Conservation (phyloP, 2,113 vertebrate species). For the Cryptotis parvus region DNA sequence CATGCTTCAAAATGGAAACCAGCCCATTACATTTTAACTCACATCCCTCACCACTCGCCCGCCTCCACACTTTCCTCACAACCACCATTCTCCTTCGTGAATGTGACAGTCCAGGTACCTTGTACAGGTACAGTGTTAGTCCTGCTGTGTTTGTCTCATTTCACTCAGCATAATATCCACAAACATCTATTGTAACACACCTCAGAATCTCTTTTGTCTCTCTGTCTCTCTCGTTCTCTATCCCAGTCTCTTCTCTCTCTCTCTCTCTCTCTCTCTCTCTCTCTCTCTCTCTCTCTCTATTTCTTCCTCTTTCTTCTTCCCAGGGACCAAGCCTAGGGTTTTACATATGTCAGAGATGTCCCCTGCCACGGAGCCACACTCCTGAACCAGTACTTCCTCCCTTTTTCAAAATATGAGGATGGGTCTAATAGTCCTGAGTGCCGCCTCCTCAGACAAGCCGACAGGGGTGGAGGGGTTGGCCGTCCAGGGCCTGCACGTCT, state of each 20-base stretch:
- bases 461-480: neutral
- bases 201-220: neutral
- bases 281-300: no score
- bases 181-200: neutral
- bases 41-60: no score
- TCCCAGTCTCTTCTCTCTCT: no score
- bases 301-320: no score
- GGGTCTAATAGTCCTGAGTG: neutral
- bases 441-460: neutral
- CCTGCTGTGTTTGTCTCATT: neutral
- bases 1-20: neutral
- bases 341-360: no score
- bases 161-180: neutral
- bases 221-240: no score
- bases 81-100: neutral
- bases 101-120: neutral
- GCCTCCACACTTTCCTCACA: neutral
- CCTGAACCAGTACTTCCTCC: no score
- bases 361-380: no score
- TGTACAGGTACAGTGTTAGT: neutral
- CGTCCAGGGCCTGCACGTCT: neutral
- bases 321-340: no score
- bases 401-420: neutral
- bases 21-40: neutral
- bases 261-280: no score